These are phyloP conservation scores for Trididemnum clinides DNA, from an alignment of 23 tunicate genomes.

Conservation along the genomic window DNA sequence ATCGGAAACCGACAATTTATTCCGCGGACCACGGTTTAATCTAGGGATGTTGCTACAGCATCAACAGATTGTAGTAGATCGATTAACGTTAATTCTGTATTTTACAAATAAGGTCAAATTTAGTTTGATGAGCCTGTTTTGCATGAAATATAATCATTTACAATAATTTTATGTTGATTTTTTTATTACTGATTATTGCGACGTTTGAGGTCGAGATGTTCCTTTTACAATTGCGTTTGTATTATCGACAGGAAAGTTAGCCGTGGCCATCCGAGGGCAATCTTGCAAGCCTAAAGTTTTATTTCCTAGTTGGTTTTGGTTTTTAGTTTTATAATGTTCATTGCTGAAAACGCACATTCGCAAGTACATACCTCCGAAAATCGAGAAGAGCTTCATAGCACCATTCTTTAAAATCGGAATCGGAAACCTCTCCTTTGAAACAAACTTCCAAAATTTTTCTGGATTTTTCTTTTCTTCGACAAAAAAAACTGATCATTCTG, in stretches of 20 bases:
- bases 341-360: constrained; percentile 33
- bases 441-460: constrained; percentile 31
- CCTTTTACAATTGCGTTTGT: constrained; percentile 12
- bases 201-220: constrained; percentile 26
- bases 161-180: background rate
- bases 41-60: too few species aligned
- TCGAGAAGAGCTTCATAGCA: constrained; percentile 21
- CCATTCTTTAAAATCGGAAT: constrained; percentile 1
- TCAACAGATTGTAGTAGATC: too few species aligned
- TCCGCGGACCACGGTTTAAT: too few species aligned
- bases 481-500: constrained; percentile 24
- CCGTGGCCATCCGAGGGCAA: constrained; percentile 17
- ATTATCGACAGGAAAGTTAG: background rate
- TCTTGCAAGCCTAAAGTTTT: background rate
- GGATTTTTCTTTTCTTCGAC: constrained; percentile 19
- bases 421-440: constrained; percentile 21
- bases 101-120: too few species aligned
- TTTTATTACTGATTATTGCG: constrained; percentile 6
- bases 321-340: constrained; percentile 6
- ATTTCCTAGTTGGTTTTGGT: constrained; percentile 10
- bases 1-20: too few species aligned
- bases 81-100: too few species aligned
- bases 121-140: too few species aligned
- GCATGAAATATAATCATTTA: too few species aligned
- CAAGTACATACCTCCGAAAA: constrained; percentile 28